Evolutionary conservation across 2,888 invertebrate genomes (phyloP), one percentile per base, ranked within the genome.

Genomic region (Caenorhabditis afra): DNA sequence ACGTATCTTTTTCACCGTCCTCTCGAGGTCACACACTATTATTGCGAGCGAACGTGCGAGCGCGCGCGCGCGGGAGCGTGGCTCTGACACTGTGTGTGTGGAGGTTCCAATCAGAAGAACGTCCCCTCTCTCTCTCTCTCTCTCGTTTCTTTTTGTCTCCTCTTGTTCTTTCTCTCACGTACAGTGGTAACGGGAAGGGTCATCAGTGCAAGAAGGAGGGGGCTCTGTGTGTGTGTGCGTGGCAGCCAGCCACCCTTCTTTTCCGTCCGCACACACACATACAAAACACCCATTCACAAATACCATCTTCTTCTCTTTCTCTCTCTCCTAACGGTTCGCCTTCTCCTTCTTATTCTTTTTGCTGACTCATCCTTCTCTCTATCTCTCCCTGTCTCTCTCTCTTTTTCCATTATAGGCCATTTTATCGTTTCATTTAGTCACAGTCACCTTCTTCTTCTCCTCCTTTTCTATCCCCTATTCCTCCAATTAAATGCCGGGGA

Each of bases 371-470:
- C 23, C 50, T 45, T 35, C 35, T 49, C 41, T 29, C 57, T 57
- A 22, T 52, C 37, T 52, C 45, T 35, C 35, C 50, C 41, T 29
- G 37, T 73, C 57, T 49, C 23, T 64, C 62, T 64, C 55, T 20
- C 64, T 59, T 53, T 53, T 52, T 44, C 55, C 61, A 47, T 39
- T 62, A 49, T 18, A 53, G 61, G 29, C 61, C 62, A 55, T 61
- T 55, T 62, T 61, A 55, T 71, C 71, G 61, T 62, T 61, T 61
- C 45, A 47, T 61, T 62, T 47, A 47, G 55, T 53, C 62, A 45
- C 53, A 41, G 37, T 52, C 44, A 35, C 37, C 45, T 29, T 29
- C 29, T 45, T 57, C 41, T 49, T 35, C 49, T 49, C 45, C 45
- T 29, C 29, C 57, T 57, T 52, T 49, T 35, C 39, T n/a, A 29